Evolutionary conservation across 2,113 vertebrate species (phyloP), one percentile per base, ranked within the genome.

Genomic region (Hippopotamus amphibius): DNA sequence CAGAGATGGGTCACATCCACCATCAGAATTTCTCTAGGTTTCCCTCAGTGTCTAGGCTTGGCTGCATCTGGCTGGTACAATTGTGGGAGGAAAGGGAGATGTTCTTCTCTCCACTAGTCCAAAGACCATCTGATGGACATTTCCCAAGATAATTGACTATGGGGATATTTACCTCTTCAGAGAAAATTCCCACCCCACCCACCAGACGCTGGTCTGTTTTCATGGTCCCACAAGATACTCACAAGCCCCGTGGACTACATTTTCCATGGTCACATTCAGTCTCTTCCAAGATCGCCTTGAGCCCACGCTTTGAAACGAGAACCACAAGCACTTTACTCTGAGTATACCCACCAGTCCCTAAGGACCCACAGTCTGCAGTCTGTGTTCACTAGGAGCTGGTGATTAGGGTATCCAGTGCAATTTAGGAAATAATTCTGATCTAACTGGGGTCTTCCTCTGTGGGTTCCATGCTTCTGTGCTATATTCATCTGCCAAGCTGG

Each of bases 301-400:
- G 9, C 46, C 72, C 46, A 71, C n/a, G 68, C 61, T 88, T 61
- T 83, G 59, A 90, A 97, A 82, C 82, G 50, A 91, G n/a, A 92
- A 55, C 19, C 48, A 89, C 19, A 9, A 21, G 68, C 12, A n/a
- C 14, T 41, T 91, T 43, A 46, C n/a, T 66, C 28, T 43, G 30
- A 74, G 79, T 72, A 3, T 30, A 22, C 24, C 9, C 12, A 65
- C 37, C 8, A 16, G 17, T 68, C 41, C 91, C 46, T 28, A 66
- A 71, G 74, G 50, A 68, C 2, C 74, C 43, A 37, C 16, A 24
- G 21, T 43, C 37, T 59, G 24, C 57, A 21, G 17, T 10, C 48
- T 48, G 2, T 77, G 53, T 83, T 66, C 71, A 48, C 17, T 4
- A 74, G 6, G 48, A 53, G 11, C 55, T 95, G 57, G 14, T 28